Conservation (phyloP, 2,113 vertebrate species). For the Periophthalmodon schlosseri region DNA sequence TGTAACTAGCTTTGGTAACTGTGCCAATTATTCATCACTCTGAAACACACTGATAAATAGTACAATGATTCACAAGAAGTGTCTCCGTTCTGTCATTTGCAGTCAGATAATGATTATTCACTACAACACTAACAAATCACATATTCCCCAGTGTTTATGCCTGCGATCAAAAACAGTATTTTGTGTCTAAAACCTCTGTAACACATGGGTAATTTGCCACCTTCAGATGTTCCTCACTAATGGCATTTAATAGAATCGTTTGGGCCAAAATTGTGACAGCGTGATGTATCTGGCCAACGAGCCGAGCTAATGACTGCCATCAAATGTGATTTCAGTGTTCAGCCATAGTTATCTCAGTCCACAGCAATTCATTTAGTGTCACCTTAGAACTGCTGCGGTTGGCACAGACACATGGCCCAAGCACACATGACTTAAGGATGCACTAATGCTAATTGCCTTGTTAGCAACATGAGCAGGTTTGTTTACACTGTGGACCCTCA, state of each 20-base stretch:
- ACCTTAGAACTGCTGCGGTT: slow-evolving; percentile 69
- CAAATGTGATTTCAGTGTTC: slow-evolving; percentile 75
- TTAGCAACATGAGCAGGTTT: slow-evolving; percentile 50
- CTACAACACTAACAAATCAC: background rate
- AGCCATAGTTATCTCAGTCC: slow-evolving; percentile 65
- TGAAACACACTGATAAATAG: too few species aligned
- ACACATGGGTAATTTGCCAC: slow-evolving; percentile 62
- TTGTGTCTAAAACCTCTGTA: slow-evolving; percentile 46
- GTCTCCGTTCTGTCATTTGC: background rate
- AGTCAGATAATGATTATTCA: background rate
- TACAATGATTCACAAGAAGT: background rate
- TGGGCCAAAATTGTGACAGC: slow-evolving; percentile 68
- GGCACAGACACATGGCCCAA: slow-evolving; percentile 66
- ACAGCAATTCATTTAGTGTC: slow-evolving; percentile 77
- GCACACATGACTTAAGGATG: slow-evolving; percentile 58
- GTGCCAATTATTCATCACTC: too few species aligned
- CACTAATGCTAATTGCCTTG: slow-evolving; percentile 60
- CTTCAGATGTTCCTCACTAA: slow-evolving; percentile 62
- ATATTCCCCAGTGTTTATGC: background rate
- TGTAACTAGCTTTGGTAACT: too few species aligned
- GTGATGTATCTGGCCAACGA: slow-evolving; percentile 75
- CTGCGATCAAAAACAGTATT: slow-evolving; percentile 47
- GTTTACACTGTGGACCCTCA: slow-evolving; percentile 52
- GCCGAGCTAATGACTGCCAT: slow-evolving; percentile 77
- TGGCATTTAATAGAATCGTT: slow-evolving; percentile 72